Evolutionary conservation across 2,113 vertebrate genomes (phyloP).

Genomic region (Micronisus gabar): DNA sequence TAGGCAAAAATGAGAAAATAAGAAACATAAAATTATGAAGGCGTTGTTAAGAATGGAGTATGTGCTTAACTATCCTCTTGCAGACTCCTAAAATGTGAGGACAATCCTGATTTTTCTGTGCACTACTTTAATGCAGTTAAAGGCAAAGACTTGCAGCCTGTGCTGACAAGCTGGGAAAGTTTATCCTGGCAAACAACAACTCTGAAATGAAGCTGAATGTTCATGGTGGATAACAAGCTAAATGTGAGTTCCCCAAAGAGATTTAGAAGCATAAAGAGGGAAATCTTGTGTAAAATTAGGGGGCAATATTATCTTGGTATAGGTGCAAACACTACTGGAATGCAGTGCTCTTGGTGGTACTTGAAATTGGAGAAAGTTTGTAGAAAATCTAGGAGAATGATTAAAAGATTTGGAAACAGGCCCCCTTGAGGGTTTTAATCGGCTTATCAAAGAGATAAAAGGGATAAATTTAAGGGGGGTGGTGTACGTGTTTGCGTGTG

Average conservation of each 20-base stretch:
- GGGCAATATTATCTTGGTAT: background rate
- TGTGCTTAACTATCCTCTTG: background rate
- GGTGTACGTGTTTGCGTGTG: background rate
- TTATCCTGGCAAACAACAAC: background rate
- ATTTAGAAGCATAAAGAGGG: background rate
- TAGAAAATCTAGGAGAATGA: background rate
- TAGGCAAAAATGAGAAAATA: background rate
- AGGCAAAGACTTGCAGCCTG: background rate
- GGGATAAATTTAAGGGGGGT: background rate
- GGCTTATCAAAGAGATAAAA: slow-evolving; percentile 40
- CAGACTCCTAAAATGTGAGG: background rate
- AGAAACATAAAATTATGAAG: background rate
- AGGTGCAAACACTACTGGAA: background rate
- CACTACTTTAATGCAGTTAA: background rate
- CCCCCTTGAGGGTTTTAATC: background rate
- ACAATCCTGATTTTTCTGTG: background rate
- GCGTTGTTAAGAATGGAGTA: background rate
- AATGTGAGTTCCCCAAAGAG: background rate
- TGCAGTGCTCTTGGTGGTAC: background rate
- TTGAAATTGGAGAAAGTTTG: background rate
- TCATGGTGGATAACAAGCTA: background rate
- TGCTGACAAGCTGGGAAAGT: background rate
- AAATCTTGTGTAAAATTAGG: background rate
- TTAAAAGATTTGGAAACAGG: background rate
- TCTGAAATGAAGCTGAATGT: background rate